Percentiles rank a stretch among this genome's conserved stretches.
These are phyloP conservation scores for Kryphioiulus occultus DNA, from an alignment of 2,888 invertebrate species.

Conservation along the genomic window DNA sequence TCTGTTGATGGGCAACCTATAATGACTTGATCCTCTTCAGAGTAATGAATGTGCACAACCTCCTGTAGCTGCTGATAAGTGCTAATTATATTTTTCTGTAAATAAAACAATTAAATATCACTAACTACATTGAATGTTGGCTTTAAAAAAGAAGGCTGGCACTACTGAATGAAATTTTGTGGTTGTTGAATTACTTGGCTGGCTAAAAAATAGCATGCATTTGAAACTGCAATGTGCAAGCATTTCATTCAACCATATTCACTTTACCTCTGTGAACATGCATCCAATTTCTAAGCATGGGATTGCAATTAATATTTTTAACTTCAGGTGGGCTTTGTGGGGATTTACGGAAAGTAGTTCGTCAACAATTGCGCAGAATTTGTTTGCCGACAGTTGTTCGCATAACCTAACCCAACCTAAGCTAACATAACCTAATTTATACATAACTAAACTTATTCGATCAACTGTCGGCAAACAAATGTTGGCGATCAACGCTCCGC, in stretches of 20 bases:
- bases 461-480: too few relatives aligned
- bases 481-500: too few relatives aligned
- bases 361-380: too few relatives aligned
- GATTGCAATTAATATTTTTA: conserved; percentile 57
- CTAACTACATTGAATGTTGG: not conserved
- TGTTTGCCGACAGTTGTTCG: too few relatives aligned
- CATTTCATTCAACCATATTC: too few relatives aligned
- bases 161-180: not conserved
- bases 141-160: not conserved
- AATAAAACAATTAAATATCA: conserved; percentile 41
- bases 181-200: too few relatives aligned
- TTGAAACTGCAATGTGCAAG: too few relatives aligned
- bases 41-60: conserved; percentile 76
- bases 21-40: conserved; percentile 80
- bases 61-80: conserved; percentile 84
- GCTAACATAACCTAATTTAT: too few relatives aligned
- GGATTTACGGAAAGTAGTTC: too few relatives aligned
- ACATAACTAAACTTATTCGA: too few relatives aligned
- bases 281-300: conserved; percentile 64
- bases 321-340: not conserved
- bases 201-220: too few relatives aligned
- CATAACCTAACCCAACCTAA: too few relatives aligned
- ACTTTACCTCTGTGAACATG: not conserved
- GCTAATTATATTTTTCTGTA: conserved; percentile 79
- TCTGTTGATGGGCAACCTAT: conserved; percentile 92